A percentile compares a stretch with the other conserved stretches of the same genome.
phyloP scores from a whole-genome alignment of 2,888 invertebrate species.

The Lithophane socia region DNA sequence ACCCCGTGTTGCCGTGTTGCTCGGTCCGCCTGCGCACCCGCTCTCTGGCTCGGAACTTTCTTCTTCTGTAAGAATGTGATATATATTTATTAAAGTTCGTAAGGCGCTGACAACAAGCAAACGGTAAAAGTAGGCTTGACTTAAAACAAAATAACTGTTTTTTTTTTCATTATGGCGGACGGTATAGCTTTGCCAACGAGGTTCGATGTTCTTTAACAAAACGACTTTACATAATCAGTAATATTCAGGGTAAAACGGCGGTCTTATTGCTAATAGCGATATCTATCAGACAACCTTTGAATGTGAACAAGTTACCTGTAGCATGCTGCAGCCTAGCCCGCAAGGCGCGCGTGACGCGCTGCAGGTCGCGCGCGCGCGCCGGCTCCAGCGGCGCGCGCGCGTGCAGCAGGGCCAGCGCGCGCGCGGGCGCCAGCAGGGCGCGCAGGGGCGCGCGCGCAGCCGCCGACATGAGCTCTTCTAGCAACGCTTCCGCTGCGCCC shows the following conservation, averaged over 20 bases:
- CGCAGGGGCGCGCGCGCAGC: slow-evolving; percentile 68
- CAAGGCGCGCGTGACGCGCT: slow-evolving; percentile 20
- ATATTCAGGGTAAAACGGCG: too few species aligned
- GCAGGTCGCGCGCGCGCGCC: slow-evolving; percentile 52
- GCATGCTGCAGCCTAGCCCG: slow-evolving; percentile 39
- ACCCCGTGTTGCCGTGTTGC: slow-evolving; percentile 62
- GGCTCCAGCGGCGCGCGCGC: slow-evolving; percentile 69
- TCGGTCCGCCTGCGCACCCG: slow-evolving; percentile 56
- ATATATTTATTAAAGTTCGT: not conserved
- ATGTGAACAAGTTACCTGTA: slow-evolving; percentile 11
- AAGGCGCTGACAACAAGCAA: too few species aligned
- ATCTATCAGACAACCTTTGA: too few species aligned
- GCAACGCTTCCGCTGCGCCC: slow-evolving; percentile 76
- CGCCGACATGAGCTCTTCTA: slow-evolving; percentile 74
- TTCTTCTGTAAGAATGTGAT: slow-evolving; percentile 71
- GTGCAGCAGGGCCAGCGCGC: slow-evolving; percentile 75
- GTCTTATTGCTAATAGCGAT: too few species aligned
- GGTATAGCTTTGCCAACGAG: too few species aligned
- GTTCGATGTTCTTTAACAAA: too few species aligned
- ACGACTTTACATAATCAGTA: too few species aligned
- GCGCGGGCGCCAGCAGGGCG: slow-evolving; percentile 76
- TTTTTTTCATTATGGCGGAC: too few species aligned
- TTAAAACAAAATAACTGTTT: too few species aligned
- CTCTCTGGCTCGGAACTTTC: slow-evolving; percentile 77
- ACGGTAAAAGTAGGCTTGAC: too few species aligned